Percentiles rank a stretch among this genome's conserved stretches.
phyloP scores from a whole-genome alignment of 2,113 vertebrate species.

The Nyctibius bracteatus region DNA sequence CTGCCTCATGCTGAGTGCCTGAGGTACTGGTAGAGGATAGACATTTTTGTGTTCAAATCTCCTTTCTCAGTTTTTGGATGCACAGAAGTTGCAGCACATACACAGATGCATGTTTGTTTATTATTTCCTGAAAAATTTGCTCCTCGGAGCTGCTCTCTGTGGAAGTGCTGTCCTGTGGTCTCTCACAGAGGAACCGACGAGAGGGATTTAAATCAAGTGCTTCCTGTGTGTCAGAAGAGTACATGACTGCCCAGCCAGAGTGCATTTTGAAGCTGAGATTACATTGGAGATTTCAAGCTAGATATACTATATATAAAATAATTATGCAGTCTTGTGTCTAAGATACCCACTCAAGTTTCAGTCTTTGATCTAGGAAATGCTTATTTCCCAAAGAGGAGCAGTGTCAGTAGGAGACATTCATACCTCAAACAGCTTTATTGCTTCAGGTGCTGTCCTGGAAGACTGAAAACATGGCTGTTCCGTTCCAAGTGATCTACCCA shows the following conservation, averaged over 20 bases:
- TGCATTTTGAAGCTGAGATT: slow-evolving; percentile 26
- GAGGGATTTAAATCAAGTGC: slow-evolving; percentile 29
- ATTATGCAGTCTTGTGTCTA: slow-evolving; percentile 10
- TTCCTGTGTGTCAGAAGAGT: neutral
- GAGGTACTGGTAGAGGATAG: neutral
- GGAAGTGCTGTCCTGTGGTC: neutral
- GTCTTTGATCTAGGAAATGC: slow-evolving; percentile 24
- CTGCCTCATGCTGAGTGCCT: neutral
- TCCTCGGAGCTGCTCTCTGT: neutral
- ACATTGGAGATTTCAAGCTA: neutral
- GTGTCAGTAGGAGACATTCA: slow-evolving; percentile 8
- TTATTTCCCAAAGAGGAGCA: slow-evolving; percentile 2
- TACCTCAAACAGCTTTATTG: neutral
- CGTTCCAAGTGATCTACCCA: neutral
- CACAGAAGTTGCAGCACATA: neutral
- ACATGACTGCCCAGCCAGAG: neutral
- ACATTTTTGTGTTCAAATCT: neutral
- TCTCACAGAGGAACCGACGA: neutral
- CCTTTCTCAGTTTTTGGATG: neutral
- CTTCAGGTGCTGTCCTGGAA: neutral
- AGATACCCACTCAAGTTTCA: neutral
- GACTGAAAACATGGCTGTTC: neutral
- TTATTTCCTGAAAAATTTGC: neutral
- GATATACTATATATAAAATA: slow-evolving; percentile 39
- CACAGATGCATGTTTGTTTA: neutral